These are phyloP conservation scores for Tetraneura akinire DNA, from an alignment of 1,140 invertebrate genomes.

Conservation along the genomic window DNA sequence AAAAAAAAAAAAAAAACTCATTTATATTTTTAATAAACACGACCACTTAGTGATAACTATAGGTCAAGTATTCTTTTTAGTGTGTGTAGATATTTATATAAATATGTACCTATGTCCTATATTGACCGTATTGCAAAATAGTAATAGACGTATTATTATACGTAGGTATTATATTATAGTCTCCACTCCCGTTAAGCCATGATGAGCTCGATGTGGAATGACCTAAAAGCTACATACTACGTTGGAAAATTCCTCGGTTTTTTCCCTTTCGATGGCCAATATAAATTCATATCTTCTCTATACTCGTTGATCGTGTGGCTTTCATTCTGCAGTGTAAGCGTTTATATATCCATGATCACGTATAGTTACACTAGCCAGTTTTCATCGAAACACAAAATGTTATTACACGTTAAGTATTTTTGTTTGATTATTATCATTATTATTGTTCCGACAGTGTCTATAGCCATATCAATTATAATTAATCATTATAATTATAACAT, in stretches of 20 bases:
- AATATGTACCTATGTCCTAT: no score
- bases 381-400: neutral
- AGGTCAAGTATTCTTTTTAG: no score
- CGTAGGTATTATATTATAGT: no score
- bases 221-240: neutral
- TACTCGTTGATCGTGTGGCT: neutral
- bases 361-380: rapidly evolving
- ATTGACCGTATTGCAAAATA: no score
- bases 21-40: no score
- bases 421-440: neutral
- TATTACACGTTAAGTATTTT: neutral
- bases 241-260: neutral
- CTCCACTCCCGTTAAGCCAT: neutral
- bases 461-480: no score
- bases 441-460: no score
- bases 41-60: no score
- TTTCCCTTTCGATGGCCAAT: neutral
- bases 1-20: no score
- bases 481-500: neutral
- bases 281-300: neutral
- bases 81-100: no score
- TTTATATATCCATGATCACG: rapidly evolving
- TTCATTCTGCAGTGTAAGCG: neutral
- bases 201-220: neutral
- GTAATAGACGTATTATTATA: no score